A percentile compares a stretch with the other conserved stretches of the same genome.
These are phyloP conservation scores for Eremobia ochroleuca DNA, from an alignment of 2,888 invertebrate species.

Conservation along the genomic window DNA sequence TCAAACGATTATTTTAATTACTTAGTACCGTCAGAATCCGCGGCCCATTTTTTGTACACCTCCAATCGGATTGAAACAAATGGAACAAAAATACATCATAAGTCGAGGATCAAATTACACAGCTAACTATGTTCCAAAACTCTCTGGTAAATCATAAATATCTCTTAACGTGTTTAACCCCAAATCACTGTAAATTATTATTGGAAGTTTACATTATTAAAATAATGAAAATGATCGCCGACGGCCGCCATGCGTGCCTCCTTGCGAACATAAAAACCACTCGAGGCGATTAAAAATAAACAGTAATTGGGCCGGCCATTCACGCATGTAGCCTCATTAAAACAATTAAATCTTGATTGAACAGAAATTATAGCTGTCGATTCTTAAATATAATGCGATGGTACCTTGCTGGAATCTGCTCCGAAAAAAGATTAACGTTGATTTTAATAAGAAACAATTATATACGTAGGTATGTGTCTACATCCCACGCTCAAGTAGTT, in stretches of 20 bases:
- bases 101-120: constrained; percentile 84
- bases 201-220: constrained; percentile 91
- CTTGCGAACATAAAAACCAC: constrained; percentile 90
- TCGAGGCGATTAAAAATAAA: constrained; percentile 91
- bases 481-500: constrained; percentile 89
- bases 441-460: constrained; percentile 91
- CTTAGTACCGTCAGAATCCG: constrained; percentile 2
- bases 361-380: constrained; percentile 91
- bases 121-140: constrained; percentile 81
- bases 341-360: constrained; percentile 92
- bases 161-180: constrained; percentile 90
- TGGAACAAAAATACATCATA: constrained; percentile 76
- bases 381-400: constrained; percentile 90
- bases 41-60: constrained; percentile 26
- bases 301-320: constrained; percentile 91
- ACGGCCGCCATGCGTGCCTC: constrained; percentile 88
- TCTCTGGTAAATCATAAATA: constrained; percentile 88
- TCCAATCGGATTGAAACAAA: constrained; percentile 71
- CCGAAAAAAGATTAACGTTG: constrained; percentile 90
- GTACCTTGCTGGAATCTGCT: constrained; percentile 88
- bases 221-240: constrained; percentile 91
- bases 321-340: constrained; percentile 91
- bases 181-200: constrained; percentile 91
- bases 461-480: constrained; percentile 85
- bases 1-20: constrained; percentile 32